phyloP scores from a whole-genome alignment of 1,140 invertebrate species.

The Bombus picipes region DNA sequence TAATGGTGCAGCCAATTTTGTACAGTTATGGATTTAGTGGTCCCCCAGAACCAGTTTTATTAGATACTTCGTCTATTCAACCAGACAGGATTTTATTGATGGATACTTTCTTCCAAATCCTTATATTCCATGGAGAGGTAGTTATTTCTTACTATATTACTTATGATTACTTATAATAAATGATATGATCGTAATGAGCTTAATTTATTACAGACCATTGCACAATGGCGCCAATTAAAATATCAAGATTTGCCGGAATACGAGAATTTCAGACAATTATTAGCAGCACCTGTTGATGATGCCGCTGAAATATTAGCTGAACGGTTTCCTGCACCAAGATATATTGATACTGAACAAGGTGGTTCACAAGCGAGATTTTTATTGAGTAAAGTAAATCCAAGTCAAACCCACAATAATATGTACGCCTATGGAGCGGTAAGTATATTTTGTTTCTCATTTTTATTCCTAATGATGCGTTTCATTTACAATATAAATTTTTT shows the following conservation, averaged over 20 bases:
- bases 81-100: constrained; percentile 98
- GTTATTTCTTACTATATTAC: background rate
- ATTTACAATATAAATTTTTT: background rate
- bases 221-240: constrained; percentile 95
- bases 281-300: constrained; percentile 98
- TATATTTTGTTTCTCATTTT: constrained; percentile 67
- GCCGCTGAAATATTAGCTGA: constrained; percentile 97
- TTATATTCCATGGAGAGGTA: constrained; percentile 99
- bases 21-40: constrained; percentile 99
- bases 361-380: constrained; percentile 99
- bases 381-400: constrained; percentile 99
- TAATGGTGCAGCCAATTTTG: constrained; percentile 99
- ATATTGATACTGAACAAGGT: constrained; percentile 99
- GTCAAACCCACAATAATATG: constrained; percentile 99
- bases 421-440: constrained; percentile 96
- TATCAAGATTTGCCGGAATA: constrained; percentile 99
- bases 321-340: constrained; percentile 98
- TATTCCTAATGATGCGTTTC: constrained; percentile 28
- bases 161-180: background rate
- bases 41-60: constrained; percentile 97
- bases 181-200: background rate
- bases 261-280: constrained; percentile 97
- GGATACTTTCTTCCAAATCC: constrained; percentile 99
- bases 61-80: constrained; percentile 99
- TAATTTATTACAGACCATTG: constrained; percentile 90